Evolutionary conservation across 2,797 vertebrate genomes (phyloP), one percentile per base, ranked within the genome.

Genomic region (Propithecus deckenii): DNA sequence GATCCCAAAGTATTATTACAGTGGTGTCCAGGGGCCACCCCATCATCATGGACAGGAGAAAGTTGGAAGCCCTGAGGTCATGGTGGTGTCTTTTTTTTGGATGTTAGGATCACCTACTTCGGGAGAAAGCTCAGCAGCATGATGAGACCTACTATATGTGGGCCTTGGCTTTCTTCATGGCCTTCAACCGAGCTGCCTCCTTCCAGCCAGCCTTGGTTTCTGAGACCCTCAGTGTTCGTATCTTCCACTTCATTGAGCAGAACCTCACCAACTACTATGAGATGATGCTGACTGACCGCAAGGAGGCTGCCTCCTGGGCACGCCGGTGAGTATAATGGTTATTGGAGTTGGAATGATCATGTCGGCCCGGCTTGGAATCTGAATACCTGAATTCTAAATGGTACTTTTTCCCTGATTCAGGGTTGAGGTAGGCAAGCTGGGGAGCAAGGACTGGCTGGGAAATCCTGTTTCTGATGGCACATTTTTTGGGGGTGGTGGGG

Each of bases 71-170:
- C 76, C 52, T 28, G n/a, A 61, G 38, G 35, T 90, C n/a, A 65
- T 0, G 0, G 10, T 10, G 23, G 25, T 69, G 86, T 43, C 18
- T 50, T 17, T 69, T 30, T 41, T 85, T 59, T 84, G 41, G 59
- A 10, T 18, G 0, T 52, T 95, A 99, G 99, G 99, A 99, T 97
- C 99, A 98, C 71, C 98, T 99, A 76, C 98, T 99, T 89, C 99
- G 99, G 74, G 99, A 99, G 97, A 99, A 99, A 97, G 99, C 99
- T 1, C 99, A 99, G 98, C 98, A 99, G 94, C 99, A 99, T 0
- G 99, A 99, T 4, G 99, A 99, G 98, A 99, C 99, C 0, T 99
- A 99, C 97, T 99, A 99, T 98, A 98, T 99, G 67, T 99, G 99
- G 99, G 99, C 99, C 0, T 98, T 99, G n/a, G 99, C 99, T 97